Conservation (phyloP, 2,888 invertebrate species). For the Harpagoxenus sublaevis region DNA sequence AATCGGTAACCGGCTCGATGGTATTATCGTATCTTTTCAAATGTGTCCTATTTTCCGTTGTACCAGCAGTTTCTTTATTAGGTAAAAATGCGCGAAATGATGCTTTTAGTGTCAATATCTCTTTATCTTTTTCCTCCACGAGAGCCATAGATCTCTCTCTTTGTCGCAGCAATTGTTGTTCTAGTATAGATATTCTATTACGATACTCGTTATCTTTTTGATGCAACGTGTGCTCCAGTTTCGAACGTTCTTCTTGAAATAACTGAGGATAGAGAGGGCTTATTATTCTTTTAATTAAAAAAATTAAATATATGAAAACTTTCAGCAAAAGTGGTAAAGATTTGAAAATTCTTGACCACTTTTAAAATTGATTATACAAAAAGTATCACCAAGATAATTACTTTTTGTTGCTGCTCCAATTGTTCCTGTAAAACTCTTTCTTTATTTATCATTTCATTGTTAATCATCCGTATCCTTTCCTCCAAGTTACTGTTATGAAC, state of each 20-base stretch:
- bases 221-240: conserved; percentile 78
- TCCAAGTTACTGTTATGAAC: conserved; percentile 90
- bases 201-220: conserved; percentile 87
- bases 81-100: conserved; percentile 87
- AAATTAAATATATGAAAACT: neutral
- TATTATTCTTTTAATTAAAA: conserved; percentile 25
- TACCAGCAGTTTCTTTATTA: conserved; percentile 84
- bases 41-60: conserved; percentile 79
- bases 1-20: conserved; percentile 77
- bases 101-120: conserved; percentile 89
- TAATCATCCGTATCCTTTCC: conserved; percentile 90
- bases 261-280: conserved; percentile 64
- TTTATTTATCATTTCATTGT: conserved; percentile 89
- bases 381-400: conserved; percentile 70
- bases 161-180: conserved; percentile 93
- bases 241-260: conserved; percentile 80
- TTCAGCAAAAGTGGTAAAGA: neutral
- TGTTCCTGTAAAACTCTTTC: conserved; percentile 89
- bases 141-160: conserved; percentile 92
- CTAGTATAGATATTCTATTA: conserved; percentile 88
- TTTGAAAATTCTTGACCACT: neutral
- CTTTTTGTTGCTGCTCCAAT: conserved; percentile 88
- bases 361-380: neutral
- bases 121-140: conserved; percentile 93
- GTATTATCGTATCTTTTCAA: conserved; percentile 75